Base-by-base conservation (phyloP, 2,888 invertebrate genomes). In the Cataglyphis cursor region DNA sequence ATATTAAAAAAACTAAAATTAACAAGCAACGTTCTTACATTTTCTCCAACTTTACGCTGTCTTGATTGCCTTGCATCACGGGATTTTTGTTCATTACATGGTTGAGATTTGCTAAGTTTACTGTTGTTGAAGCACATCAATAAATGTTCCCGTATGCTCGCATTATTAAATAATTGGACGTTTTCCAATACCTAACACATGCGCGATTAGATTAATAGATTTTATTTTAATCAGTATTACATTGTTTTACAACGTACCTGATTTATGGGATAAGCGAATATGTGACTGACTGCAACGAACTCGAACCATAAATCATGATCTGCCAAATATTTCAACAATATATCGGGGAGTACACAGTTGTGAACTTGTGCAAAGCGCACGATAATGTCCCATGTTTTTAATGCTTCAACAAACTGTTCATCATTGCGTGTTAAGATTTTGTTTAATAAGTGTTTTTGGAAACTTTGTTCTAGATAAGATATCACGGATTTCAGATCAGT, bases 301-400 rank as follows among this genome's bases (percentile, higher is more conserved):
- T 96, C 96, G 92, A 97, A 96, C 97, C 97, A 98, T 74, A 96
- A 95, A 93, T 97, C 96, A 0, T 95, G 93, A 24, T 94, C 94
- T 0, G 97, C 96, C 85, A 97, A 97, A 90, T 96, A 95, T 81
- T 95, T 96, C 38, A 97, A 93, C 89, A 97, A 96, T 86, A 94
- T 91, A 87, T 96, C 96, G 0, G 97, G 97, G 57, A 96, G 93
- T 5, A 96, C 95, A 51, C 96, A 93, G 86, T 96, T 96, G 88
- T 97, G 96, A 57, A 96, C 92, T 86, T 95, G 94, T 0, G 97
- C 96, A 93, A 97, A 97, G 92, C 96, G 96, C 0, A 97, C 95
- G 91, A 96, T 96, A 0, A 96, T 95, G 87, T 96, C 96, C 92
- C 96, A 97, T 85, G 95, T 95, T 90, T 96, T 95, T 18, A 97